A percentile compares a stretch with the other conserved stretches of the same genome.
These are phyloP conservation scores for Thymelicus lineola DNA, from an alignment of 2,888 invertebrate genomes.

Conservation along the genomic window DNA sequence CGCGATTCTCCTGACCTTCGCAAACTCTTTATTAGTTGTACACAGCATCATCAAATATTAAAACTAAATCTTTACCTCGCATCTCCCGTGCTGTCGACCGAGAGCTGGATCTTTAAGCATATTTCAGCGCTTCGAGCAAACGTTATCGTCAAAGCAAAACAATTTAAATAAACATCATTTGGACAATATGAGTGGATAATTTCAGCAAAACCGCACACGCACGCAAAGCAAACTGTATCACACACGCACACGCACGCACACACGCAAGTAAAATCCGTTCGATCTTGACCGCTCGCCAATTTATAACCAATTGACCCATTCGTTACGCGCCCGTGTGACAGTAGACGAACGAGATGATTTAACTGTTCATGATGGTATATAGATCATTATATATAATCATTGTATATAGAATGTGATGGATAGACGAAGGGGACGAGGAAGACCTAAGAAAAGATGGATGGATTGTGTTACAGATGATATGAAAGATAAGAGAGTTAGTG, in stretches of 20 bases:
- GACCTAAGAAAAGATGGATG: no score
- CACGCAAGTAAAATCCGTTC: background rate
- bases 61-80: background rate
- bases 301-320: slow-evolving; percentile 11
- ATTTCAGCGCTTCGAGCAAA: background rate
- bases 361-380: background rate
- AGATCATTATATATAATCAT: no score
- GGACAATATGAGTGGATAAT: background rate
- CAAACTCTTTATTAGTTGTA: background rate
- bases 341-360: background rate
- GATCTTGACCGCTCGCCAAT: slow-evolving; percentile 14
- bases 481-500: no score
- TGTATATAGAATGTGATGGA: no score
- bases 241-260: background rate
- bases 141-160: no score
- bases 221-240: background rate
- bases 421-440: no score
- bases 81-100: background rate
- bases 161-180: no score
- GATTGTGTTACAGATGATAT: no score
- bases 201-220: background rate
- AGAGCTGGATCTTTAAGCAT: background rate
- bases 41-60: background rate
- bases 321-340: slow-evolving; percentile 1
- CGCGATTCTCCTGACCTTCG: no score